Base-by-base conservation (phyloP, 2,888 invertebrate genomes). In the Cheilosia vulpina region DNA sequence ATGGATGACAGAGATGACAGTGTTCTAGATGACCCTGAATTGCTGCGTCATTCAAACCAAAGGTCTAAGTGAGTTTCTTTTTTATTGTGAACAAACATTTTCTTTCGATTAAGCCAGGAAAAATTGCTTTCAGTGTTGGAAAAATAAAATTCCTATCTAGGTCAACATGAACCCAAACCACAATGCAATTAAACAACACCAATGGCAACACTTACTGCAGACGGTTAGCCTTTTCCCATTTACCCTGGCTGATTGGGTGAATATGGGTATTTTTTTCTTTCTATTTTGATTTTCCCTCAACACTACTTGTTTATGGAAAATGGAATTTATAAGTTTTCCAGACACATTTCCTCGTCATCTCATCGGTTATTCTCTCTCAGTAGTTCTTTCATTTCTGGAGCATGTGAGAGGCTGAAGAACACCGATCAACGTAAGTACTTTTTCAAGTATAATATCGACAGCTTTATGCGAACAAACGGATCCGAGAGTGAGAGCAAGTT, bases 271-370 rank as follows among this genome's bases (percentile, higher is more conserved):
- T 55, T 27, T 27, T 27, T 27, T 27, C 1, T 9, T 9, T 31
- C 9, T 31, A 38, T 62, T 62, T 75, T 57, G 57, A 27, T 45
- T 55, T 43, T 63, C 68, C 78, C 68, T 73, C 73, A 78, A 79
- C 38, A 38, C 73, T 75, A 31, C 31, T 31, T 84, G 73, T 52
- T 79, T 53, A 69, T 78, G 75, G 69, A 65, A 79, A 69, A 65
- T 84, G 79, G 83, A 84, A 73, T 68, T 78, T 69, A n/a, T 62
- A 68, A 21, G 68, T 69, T 76, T 81, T 81, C 76, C 81, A 81
- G 81, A 52, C 34, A 63, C 57, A 47, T 71, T 53, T 19, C 63
- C 55, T 45, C 38, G 47, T 69, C 57, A 76, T 68, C 63, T 65
- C 21, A 47, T 57, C 47, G 19, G 17, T 65, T 13, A 41, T 21